Conservation (phyloP, 1,140 invertebrate genomes). For the Cephus cinctus region DNA sequence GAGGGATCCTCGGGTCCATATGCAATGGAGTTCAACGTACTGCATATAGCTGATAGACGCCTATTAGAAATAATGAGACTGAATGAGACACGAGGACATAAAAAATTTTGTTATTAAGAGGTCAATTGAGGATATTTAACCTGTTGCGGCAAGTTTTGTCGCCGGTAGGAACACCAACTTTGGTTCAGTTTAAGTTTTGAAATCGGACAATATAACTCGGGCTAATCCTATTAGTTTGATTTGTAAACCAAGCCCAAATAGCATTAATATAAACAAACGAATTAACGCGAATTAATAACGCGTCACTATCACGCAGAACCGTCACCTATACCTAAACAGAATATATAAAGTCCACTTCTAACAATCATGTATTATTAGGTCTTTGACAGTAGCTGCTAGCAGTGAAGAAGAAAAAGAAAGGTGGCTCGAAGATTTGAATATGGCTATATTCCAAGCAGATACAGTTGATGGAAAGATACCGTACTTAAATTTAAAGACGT, state of each 20-base stretch:
- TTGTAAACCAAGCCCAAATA: no score
- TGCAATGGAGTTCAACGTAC: no score
- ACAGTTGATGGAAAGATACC: constrained; percentile 64
- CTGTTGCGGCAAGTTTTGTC: background rate
- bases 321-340: no score
- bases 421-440: constrained; percentile 82
- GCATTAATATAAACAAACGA: no score
- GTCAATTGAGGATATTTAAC: constrained; percentile 1
- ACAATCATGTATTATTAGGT: constrained; percentile 58
- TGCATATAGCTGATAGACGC: background rate
- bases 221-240: no score
- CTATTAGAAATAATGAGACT: background rate
- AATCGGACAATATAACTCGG: no score
- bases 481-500: constrained; percentile 76
- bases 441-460: constrained; percentile 69
- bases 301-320: no score
- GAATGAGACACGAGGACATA: background rate
- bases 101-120: background rate
- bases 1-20: no score
- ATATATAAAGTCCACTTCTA: no score
- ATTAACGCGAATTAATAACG: no score
- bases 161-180: background rate
- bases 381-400: constrained; percentile 73
- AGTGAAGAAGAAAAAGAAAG: constrained; percentile 82
- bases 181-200: no score